Conservation (phyloP, 2,888 invertebrate genomes). For the Emmelina monodactyla region DNA sequence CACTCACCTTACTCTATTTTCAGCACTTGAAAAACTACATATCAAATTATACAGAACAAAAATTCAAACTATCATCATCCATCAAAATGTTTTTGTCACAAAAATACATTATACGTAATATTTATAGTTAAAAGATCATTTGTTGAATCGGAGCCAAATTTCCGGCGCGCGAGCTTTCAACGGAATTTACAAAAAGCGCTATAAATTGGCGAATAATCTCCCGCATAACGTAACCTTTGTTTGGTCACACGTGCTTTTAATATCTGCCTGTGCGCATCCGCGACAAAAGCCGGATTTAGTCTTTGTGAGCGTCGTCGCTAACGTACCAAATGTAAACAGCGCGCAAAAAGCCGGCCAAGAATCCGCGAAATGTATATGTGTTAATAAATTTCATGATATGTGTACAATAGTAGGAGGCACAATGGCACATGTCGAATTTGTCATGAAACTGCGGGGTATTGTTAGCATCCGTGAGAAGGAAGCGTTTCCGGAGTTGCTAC, state of each 20-base stretch:
- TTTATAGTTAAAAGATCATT: conserved; percentile 62
- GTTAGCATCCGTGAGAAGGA: conserved; percentile 50
- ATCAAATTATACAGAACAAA: conserved; percentile 14
- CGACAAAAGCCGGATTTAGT: conserved; percentile 57
- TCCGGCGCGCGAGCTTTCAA: conserved; percentile 57
- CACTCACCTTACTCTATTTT: too few relatives aligned
- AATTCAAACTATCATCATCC: conserved; percentile 31
- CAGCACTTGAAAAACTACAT: too few relatives aligned
- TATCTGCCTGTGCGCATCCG: conserved; percentile 39
- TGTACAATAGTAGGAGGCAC: too few relatives aligned
- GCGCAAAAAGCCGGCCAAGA: conserved; percentile 34
- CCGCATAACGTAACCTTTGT: conserved; percentile 67
- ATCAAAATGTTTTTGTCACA: conserved; percentile 35
- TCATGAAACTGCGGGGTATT: conserved; percentile 48
- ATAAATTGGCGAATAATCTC: conserved; percentile 67
- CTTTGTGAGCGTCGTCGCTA: conserved; percentile 34
- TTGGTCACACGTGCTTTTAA: conserved; percentile 67
- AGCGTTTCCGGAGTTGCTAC: conserved; percentile 49
- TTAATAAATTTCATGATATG: conserved; percentile 29
- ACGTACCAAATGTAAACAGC: conserved; percentile 53
- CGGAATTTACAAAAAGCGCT: conserved; percentile 61
- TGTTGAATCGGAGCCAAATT: conserved; percentile 66
- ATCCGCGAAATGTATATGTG: conserved; percentile 15
- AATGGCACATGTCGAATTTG: conserved; percentile 58
- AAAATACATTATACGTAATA: conserved; percentile 39